Evolutionary conservation across 2,797 vertebrate species (phyloP), one percentile per base, ranked within the genome.

Genomic region (Coccyzus lansbergi): DNA sequence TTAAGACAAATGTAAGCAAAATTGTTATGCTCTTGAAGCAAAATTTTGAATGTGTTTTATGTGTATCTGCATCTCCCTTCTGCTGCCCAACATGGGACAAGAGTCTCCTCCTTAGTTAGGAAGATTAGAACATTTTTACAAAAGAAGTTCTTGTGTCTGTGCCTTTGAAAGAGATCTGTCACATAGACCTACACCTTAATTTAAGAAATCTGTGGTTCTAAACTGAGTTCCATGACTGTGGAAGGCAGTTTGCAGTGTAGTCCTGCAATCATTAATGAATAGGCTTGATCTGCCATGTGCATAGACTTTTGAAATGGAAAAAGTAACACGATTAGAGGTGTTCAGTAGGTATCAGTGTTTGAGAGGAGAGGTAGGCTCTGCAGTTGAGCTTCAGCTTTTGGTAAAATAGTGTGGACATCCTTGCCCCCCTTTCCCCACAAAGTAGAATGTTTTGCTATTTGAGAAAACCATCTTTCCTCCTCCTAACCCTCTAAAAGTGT

Each of bases 231-330:
- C 34, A 14, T 59, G 18, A 31, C 34, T 42, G 7, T 40, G 21
- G 33, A 56, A 75, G 36, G 38, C 14, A 67, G 48, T 48, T 91
- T 83, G 33, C 15, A 8, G 6, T 22, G 6, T 19, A 49, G 64
- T 31, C 9, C 34, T 58, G 17, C 51, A 55, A 22, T 42, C 6
- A 9, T 62, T 29, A 29, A 44, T 7, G 18, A 31, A 28, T 79
- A 12, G 31, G 9, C 9, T 60, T 67, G 44, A 34, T 26, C 34
- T 53, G 34, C 21, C 5, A 1, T 0, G 0, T 58, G 25, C 1
- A 5, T 7, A 70, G 42, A 38, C 12, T 51, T 64, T 52, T 26
- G 42, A 70, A 74, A 65, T 15, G 25, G 12, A 26, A 59, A 77
- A 69, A 48, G 16, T 29, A 56, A n/a, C 21, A 1, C 3, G 22